Conservation (phyloP, 2,888 invertebrate species). For the Urechis unicinctus region DNA sequence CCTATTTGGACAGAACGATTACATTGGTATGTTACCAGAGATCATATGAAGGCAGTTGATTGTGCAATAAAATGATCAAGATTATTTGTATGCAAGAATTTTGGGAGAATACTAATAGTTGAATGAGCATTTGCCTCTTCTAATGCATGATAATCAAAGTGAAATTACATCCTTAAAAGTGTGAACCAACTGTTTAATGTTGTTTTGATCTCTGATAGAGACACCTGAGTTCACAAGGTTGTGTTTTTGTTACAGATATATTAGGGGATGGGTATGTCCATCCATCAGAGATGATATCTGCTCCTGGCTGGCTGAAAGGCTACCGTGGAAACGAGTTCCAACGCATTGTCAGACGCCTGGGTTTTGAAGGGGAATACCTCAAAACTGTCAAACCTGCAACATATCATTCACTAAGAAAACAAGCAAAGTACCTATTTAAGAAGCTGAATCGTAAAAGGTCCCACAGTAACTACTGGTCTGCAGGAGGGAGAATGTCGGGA, state of each 20-base stretch:
- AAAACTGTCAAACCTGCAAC: too few relatives aligned
- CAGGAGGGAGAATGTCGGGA: not conserved
- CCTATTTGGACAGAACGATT: conserved; percentile 91
- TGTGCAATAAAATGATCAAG: too few relatives aligned
- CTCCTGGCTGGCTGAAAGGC: conserved; percentile 86
- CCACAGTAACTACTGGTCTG: not conserved
- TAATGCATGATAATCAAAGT: too few relatives aligned
- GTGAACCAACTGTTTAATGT: not conserved
- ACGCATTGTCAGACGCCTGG: conserved; percentile 31
- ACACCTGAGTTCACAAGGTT: too few relatives aligned
- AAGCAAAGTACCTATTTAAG: too few relatives aligned
- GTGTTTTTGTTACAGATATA: conserved; percentile 69
- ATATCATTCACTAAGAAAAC: too few relatives aligned
- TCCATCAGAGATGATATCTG: conserved; percentile 73
- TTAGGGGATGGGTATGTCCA: conserved; percentile 76
- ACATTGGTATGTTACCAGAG: conserved; percentile 67
- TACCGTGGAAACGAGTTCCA: conserved; percentile 74
- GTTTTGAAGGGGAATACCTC: conserved; percentile 30
- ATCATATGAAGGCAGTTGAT: too few relatives aligned
- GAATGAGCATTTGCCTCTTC: too few relatives aligned
- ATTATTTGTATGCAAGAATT: too few relatives aligned
- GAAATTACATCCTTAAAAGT: too few relatives aligned
- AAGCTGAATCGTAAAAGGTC: not conserved
- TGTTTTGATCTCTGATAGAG: not conserved
- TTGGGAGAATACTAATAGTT: too few relatives aligned